Base-by-base conservation (phyloP, 2,888 invertebrate genomes). In the Apantesis nais region DNA sequence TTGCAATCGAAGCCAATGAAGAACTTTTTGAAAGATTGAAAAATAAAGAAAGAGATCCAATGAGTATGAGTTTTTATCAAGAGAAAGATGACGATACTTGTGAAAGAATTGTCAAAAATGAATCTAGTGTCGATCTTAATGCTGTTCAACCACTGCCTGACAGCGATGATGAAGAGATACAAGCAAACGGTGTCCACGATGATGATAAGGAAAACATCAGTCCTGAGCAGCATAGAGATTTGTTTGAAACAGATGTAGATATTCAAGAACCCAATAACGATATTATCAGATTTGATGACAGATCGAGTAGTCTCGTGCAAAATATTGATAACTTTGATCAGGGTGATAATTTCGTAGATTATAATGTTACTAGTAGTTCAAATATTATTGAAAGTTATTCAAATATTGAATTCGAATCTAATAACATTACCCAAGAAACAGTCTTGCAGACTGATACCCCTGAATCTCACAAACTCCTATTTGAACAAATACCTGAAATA, bases 41-140 rank as follows among this genome's bases (percentile, higher is more conserved):
- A 87, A 95, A 93, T 79, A 96, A 96, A 84, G 96, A 96, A 84
- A 90, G 95, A 72, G 96, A 96, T 90, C 96, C 96, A 25, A 96
- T 96, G 96, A 96, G 96, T 76, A 96, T 96, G 96, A 96, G 96
- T 69, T 96, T 96, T 86, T 96, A 96, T 83, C 96, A 96, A 83
- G 96, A 96, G 82, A 95, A 96, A 84, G 95, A 95, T 80, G 95
- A 95, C 78, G 95, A 95, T 74, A 94, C 94, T 2, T 93, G 93
- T 84, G 95, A 95, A 81, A 89, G 92, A 68, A 89, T 92, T 68
- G 76, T 86, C 55, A 89, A 87, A 79, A 86, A 84, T 72, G 89
- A 88, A 68, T 90, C 94, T 82, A 93, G 92, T 63, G 95, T 96
- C 62, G 96, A 96, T 87, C 91, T 96, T 41, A 96, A 96, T 85